phyloP scores from a whole-genome alignment of 1,140 invertebrate species.

The Diorhabda elongata region DNA sequence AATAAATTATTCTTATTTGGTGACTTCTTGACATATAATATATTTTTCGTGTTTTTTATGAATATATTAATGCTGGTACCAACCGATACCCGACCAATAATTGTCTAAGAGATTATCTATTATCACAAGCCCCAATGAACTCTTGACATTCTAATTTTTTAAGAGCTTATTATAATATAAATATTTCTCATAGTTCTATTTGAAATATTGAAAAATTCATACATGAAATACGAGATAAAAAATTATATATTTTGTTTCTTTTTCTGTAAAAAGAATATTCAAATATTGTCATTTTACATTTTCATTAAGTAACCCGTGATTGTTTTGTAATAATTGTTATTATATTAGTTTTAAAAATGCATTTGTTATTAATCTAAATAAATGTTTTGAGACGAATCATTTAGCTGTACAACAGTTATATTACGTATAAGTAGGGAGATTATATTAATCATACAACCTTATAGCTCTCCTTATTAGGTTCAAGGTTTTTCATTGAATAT shows the following conservation, averaged over 20 bases:
- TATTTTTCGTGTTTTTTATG: not conserved
- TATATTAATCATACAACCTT: not conserved
- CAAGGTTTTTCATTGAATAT: not conserved
- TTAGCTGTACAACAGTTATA: not conserved
- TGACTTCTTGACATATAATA: not conserved
- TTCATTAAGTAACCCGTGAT: not conserved
- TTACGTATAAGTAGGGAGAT: not conserved
- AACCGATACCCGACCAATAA: not conserved
- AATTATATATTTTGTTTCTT: no score
- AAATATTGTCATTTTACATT: not conserved
- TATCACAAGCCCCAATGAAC: not conserved
- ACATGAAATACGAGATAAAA: not conserved
- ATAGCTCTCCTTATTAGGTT: not conserved
- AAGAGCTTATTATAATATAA: not conserved
- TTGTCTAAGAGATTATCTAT: not conserved
- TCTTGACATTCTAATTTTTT: not conserved
- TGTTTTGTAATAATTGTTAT: not conserved
- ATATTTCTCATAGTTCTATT: not conserved
- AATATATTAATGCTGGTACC: not conserved
- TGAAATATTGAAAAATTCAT: not conserved
- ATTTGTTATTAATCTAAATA: not conserved
- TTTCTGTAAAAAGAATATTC: no score
- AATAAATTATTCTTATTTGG: constrained; percentile 1
- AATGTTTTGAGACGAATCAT: not conserved
- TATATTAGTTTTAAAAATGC: not conserved